phyloP scores from a whole-genome alignment of 2,797 vertebrate genomes.

The Hipposideros larvatus region DNA sequence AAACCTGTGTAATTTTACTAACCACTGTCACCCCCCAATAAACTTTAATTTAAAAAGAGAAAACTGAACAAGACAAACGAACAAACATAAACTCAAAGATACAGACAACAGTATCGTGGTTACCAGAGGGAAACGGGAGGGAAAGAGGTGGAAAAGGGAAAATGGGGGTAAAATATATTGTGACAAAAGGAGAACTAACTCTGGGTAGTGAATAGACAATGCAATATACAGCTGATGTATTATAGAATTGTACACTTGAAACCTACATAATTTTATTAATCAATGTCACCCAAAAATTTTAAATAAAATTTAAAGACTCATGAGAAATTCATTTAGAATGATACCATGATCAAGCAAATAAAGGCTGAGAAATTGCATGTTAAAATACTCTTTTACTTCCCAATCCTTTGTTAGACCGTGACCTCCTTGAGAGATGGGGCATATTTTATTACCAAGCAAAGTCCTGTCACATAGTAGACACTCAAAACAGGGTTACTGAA shows the following conservation, averaged over 20 bases:
- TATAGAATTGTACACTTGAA: background rate
- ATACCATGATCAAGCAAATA: background rate
- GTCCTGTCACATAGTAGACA: background rate
- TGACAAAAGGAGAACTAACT: background rate
- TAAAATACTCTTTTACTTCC: slow-evolving; percentile 8
- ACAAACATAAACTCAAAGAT: background rate
- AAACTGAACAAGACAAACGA: background rate
- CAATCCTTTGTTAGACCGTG: background rate
- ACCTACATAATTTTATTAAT: background rate
- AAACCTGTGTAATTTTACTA: background rate
- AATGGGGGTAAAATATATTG: no score
- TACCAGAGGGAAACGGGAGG: background rate
- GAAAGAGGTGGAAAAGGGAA: background rate
- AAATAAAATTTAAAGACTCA: background rate
- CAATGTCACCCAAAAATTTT: background rate
- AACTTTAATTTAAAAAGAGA: no score
- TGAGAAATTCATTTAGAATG: background rate
- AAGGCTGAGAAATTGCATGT: background rate
- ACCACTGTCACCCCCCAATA: background rate
- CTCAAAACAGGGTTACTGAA: background rate
- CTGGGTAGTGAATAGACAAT: background rate
- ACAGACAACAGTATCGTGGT: background rate
- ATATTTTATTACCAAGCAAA: background rate
- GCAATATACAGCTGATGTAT: background rate
- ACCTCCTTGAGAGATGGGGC: background rate